Conservation (phyloP, 2,797 vertebrate genomes). For the Anolis apletophallus region DNA sequence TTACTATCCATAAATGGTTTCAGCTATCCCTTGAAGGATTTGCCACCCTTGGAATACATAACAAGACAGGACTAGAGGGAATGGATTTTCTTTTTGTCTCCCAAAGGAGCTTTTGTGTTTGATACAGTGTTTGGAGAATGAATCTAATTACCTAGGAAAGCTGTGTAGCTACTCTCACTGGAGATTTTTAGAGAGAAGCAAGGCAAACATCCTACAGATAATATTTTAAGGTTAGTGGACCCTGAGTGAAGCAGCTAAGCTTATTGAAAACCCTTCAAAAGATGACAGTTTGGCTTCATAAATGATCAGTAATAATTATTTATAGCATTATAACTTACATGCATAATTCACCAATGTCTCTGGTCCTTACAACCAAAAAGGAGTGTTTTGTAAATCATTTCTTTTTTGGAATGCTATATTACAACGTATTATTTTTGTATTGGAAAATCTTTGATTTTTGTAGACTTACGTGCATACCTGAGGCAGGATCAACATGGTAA, state of each 20-base stretch:
- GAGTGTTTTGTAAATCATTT: too few relatives aligned
- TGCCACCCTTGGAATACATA: not conserved
- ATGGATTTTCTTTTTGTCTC: not conserved
- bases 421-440: too few relatives aligned
- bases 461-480: too few relatives aligned
- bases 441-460: too few relatives aligned
- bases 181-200: not conserved
- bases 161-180: not conserved
- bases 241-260: not conserved
- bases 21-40: not conserved
- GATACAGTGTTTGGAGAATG: not conserved
- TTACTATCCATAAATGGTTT: not conserved
- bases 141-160: not conserved
- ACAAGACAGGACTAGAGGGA: not conserved
- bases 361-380: too few relatives aligned
- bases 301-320: not conserved
- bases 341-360: not conserved
- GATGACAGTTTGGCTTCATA: not conserved
- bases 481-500: too few relatives aligned
- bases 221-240: not conserved
- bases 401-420: too few relatives aligned
- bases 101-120: not conserved
- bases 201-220: not conserved
- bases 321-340: not conserved
- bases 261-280: not conserved